Evolutionary conservation across 2,888 invertebrate genomes (phyloP), one percentile per base, ranked within the genome.

Genomic region (Coleophora deauratella): DNA sequence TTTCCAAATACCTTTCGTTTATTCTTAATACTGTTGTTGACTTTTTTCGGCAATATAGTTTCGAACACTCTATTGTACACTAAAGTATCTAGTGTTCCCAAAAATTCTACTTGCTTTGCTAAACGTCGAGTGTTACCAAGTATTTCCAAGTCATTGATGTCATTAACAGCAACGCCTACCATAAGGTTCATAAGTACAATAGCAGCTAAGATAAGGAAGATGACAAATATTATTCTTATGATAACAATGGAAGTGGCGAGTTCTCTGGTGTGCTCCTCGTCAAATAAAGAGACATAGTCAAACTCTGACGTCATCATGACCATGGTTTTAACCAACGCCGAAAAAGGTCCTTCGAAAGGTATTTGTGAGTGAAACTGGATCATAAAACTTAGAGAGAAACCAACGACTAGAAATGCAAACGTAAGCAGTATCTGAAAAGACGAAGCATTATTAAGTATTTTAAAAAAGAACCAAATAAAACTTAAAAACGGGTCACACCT

Each of bases 281-380:
- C 81, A 39, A 88, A 88, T 8, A 88, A 57, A 3, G 78, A 72
- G 8, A 52, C 67, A 52, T 88, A 88, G 48, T 89, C 88, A 37
- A 88, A 88, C 52, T 89, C 89, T 41, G 88, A 87, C 6, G 88
- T 88, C 88, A 88, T 88, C 88, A 89, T 89, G 8, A 88, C 87
- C 33, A 88, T 72, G 0, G 88, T 88, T 50, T 88, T 88, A 12
- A 88, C 79, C 1, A 89, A 56, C 0, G 88, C 80, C 12, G 82
- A 73, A 75, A 86, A 86, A 0, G 88, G 87, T 9, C 77, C 75
- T 14, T 79, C 76, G 48, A 89, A 89, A 0, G 88, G 86, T 13
- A 74, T 64, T 47, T 78, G 66, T 0, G 84, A 78, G 14, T 71
- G 75, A 54, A 88, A 89, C 50, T 88, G 84, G 34, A 89, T 84